Percentiles rank a stretch among this genome's conserved stretches.
phyloP scores from a whole-genome alignment of 1,140 invertebrate genomes.

The Dendrolimus punctatus region DNA sequence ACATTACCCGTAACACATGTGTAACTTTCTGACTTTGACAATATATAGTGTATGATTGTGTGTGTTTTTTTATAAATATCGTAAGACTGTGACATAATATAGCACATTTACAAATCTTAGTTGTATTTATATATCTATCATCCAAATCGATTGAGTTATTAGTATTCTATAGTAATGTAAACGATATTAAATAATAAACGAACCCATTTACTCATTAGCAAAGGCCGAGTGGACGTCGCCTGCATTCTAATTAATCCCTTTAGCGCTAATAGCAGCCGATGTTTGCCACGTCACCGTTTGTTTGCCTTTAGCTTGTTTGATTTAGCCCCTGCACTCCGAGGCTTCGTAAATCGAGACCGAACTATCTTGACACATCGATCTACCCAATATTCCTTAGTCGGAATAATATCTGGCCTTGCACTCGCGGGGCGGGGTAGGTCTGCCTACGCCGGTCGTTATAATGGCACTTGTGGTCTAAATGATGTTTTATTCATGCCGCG shows the following conservation, averaged over 20 bases:
- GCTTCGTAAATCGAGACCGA: constrained; percentile 22
- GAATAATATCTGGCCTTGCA: not conserved
- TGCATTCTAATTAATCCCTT: constrained; percentile 43
- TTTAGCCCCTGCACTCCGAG: constrained; percentile 28
- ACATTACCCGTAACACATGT: too few relatives aligned
- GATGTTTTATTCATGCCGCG: constrained; percentile 63
- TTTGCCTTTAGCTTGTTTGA: constrained; percentile 43
- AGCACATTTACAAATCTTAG: too few relatives aligned
- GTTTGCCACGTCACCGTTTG: constrained; percentile 39
- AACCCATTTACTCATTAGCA: too few relatives aligned
- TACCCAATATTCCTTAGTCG: not conserved
- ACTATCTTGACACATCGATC: constrained; percentile 16
- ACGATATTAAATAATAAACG: too few relatives aligned
- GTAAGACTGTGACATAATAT: too few relatives aligned
- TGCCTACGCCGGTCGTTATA: constrained; percentile 21
- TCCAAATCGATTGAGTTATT: not conserved
- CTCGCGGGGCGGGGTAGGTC: constrained; percentile 13
- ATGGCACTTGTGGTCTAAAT: constrained; percentile 34
- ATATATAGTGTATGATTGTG: too few relatives aligned
- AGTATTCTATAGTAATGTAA: not conserved
- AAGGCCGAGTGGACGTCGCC: constrained; percentile 3
- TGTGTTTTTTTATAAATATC: too few relatives aligned
- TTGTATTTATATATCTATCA: too few relatives aligned
- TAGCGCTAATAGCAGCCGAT: constrained; percentile 28
- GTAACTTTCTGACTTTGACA: too few relatives aligned